These are phyloP conservation scores for Cygnus buccinator DNA, from an alignment of 2,113 vertebrate genomes.

Conservation along the genomic window DNA sequence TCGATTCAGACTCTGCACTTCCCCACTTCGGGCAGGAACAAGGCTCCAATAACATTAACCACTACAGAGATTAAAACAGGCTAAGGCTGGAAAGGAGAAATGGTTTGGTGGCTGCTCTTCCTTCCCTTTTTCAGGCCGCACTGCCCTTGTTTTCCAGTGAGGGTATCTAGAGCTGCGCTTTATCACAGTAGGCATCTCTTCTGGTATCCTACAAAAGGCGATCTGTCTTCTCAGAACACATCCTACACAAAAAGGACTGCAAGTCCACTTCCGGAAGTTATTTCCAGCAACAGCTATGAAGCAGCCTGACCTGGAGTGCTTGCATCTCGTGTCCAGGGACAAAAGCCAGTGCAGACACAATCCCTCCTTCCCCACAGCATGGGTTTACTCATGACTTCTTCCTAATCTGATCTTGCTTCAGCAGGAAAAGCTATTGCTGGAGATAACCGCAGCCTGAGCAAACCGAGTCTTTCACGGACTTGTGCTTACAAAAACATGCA, in stretches of 20 bases:
- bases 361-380: not conserved
- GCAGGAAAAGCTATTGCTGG: not conserved
- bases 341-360: not conserved
- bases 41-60: not conserved
- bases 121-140: not conserved
- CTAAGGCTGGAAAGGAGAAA: conserved; percentile 17
- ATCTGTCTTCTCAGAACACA: not conserved
- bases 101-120: not conserved
- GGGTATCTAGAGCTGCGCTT: not conserved
- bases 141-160: not conserved
- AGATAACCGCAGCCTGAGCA: not conserved
- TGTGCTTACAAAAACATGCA: not conserved
- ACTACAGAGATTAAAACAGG: not conserved
- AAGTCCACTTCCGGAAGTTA: not conserved
- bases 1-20: not conserved
- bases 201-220: fast-evolving
- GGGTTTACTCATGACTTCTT: not conserved
- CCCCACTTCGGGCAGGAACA: not conserved
- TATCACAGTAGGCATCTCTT: not conserved
- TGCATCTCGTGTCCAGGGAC: not conserved
- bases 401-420: not conserved
- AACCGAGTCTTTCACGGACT: not conserved
- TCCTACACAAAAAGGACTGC: not conserved
- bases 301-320: not conserved
- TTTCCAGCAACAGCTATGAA: not conserved